Percentiles rank a stretch among this genome's conserved stretches.
Conservation (phyloP, 2,888 invertebrate species). For the Digitonthophagus gazella region DNA sequence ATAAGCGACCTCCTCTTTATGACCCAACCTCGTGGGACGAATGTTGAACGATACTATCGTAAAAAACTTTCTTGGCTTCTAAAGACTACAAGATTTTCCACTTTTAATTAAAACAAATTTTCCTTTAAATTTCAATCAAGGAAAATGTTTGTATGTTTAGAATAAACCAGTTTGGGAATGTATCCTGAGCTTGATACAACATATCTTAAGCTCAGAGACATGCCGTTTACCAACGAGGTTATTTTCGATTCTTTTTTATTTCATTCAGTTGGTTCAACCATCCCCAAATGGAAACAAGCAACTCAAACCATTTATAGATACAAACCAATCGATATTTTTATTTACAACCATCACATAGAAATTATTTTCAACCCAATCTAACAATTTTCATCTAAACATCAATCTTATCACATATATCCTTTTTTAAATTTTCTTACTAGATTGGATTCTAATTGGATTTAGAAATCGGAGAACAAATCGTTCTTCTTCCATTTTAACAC, state of each 20-base stretch:
- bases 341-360: not conserved
- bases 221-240: not conserved
- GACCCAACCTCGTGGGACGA: not conserved
- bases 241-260: not conserved
- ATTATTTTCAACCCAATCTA: no score
- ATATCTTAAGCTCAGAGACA: not conserved
- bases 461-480: no score
- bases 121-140: no score
- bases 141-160: not conserved
- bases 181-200: not conserved
- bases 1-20: not conserved
- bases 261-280: not conserved
- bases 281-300: not conserved
- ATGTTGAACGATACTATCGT: not conserved
- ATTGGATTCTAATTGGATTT: no score
- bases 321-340: not conserved
- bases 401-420: no score
- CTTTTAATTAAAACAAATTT: not conserved
- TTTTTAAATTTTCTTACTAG: no score
- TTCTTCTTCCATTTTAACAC: no score
- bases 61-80: not conserved
- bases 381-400: no score
- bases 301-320: not conserved
- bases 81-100: not conserved
- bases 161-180: not conserved